A percentile compares a stretch with the other conserved stretches of the same genome.
phyloP scores from a whole-genome alignment of 2,797 vertebrate genomes.

The Thripadectes ignobilis region DNA sequence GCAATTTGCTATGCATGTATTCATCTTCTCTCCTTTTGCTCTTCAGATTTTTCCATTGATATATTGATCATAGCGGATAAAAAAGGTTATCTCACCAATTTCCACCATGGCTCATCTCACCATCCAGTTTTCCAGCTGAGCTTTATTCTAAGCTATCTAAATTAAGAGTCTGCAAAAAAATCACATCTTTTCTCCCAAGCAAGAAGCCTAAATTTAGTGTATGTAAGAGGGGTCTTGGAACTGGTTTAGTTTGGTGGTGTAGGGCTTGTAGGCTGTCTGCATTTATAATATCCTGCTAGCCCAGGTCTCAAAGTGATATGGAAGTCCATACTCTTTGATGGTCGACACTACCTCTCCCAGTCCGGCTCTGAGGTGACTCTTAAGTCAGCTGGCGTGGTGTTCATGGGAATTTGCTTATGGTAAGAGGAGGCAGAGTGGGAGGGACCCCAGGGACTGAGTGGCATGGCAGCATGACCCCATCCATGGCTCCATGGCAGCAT shows the following conservation, averaged over 20 bases:
- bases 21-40: conserved; percentile 35
- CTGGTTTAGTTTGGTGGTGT: accelerated
- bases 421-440: not conserved
- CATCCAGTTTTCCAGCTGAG: not conserved
- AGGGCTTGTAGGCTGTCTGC: not conserved
- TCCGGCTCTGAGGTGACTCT: not conserved
- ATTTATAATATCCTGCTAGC: not conserved
- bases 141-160: conserved; percentile 11
- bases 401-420: accelerated
- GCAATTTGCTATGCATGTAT: conserved; percentile 44
- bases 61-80: conserved; percentile 32
- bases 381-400: not conserved
- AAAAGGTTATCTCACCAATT: conserved; percentile 31
- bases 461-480: not conserved
- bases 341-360: not conserved
- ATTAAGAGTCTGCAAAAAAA: not conserved
- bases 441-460: accelerated
- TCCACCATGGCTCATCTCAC: not conserved
- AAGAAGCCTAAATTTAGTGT: not conserved
- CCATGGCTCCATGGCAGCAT: not conserved
- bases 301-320: not conserved
- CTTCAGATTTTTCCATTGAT: conserved; percentile 55
- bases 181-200: not conserved
- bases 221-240: not conserved
- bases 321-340: not conserved